Evolutionary conservation across 2,113 vertebrate species (phyloP).

Genomic region (Hylia prasina): DNA sequence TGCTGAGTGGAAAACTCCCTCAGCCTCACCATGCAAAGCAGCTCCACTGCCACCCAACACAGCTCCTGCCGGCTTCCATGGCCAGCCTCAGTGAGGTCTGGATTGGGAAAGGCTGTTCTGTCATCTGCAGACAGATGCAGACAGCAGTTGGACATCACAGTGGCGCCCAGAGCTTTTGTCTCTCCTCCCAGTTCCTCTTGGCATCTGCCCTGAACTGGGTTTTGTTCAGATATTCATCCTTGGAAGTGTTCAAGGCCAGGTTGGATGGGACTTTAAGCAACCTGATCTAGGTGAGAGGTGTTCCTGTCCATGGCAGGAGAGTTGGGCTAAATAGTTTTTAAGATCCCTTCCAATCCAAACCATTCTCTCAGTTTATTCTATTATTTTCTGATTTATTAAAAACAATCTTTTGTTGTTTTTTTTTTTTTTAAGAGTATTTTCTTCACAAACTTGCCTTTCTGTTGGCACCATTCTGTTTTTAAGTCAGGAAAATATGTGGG

Average conservation of each 20-base stretch:
- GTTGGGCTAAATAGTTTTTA: background rate
- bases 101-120: background rate
- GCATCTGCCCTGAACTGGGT: background rate
- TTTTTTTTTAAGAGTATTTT: background rate
- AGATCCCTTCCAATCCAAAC: background rate
- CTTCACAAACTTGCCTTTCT: background rate
- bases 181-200: background rate
- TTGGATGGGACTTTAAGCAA: background rate
- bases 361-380: background rate
- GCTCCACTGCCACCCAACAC: background rate
- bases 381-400: background rate
- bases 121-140: background rate
- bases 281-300: background rate
- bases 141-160: background rate
- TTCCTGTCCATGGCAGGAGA: background rate
- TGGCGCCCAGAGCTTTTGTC: background rate
- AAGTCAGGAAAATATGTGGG: background rate
- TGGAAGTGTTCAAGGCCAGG: background rate
- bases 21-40: background rate
- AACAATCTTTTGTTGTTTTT: background rate
- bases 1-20: background rate
- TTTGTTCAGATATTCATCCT: background rate
- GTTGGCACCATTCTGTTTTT: background rate
- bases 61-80: background rate
- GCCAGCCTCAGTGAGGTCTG: no score